Evolutionary conservation across 2,113 vertebrate genomes (phyloP), one percentile per base, ranked within the genome.

Genomic region (Atherinomorus stipes): DNA sequence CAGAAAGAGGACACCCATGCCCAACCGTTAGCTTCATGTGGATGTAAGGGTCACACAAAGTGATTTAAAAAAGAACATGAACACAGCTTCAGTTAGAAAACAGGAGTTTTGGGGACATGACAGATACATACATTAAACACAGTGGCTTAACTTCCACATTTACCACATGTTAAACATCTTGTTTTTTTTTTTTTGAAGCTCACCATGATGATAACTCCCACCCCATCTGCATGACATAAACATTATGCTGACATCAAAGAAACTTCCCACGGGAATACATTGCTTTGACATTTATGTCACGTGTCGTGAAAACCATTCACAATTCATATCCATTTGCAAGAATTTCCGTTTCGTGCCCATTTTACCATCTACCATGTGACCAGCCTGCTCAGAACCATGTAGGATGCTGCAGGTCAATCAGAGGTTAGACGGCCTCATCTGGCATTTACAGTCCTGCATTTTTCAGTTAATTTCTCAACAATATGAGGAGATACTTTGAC

Each of bases 341-440:
- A 40, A 12, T 52, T 21, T 59, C 4, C 37, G n/a, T 42, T 40
- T 42, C 4, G 38, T 42, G 37, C 58, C 7, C 22, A 42, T 42
- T 1, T 13, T 1, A 42, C 22, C n/a, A 25, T 60, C 42, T 16
- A 15, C 6, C 50, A 13, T 52, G 50, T 28, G 26, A 56, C 1
- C 34, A 49, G 54, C 52, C 63, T 60, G 50, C 59, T 69, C 75
- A 50, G 51, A 52, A 66, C 53, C 49, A 74, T 64, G 50, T 11
- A 34, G 25, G 31, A 31, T 7, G 47, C 47, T 28, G 50, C 76
- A 78, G 76, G 79, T 78, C 70, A 67, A 60, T 60, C 37, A 37
- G 57, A 13, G 28, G 40, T 53, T 51, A 47, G 50, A 11, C 22
- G 50, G 38, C 34, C 10, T 53, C 49, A 60, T 71, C 58, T 25